Percentiles rank a stretch among this genome's conserved stretches.
Conservation (phyloP, 2,113 vertebrate genomes). For the Collichthys lucidus region DNA sequence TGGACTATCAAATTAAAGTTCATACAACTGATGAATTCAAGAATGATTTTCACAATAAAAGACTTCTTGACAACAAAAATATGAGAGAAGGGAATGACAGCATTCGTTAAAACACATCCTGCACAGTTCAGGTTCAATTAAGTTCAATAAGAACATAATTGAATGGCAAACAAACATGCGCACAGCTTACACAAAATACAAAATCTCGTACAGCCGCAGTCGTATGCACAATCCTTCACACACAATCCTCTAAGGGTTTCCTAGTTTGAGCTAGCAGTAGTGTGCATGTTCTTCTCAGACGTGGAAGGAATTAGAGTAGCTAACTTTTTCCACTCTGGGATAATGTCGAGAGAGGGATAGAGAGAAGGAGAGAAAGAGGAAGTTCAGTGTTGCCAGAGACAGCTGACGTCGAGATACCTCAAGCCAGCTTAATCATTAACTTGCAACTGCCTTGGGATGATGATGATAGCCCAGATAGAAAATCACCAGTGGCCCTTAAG, state of each 20-base stretch:
- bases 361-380: background rate
- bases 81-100: background rate
- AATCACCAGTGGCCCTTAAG: slow-evolving; percentile 56
- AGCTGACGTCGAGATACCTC: slow-evolving; percentile 24
- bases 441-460: slow-evolving; percentile 53
- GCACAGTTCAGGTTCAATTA: background rate
- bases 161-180: background rate
- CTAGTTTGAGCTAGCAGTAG: slow-evolving; percentile 20
- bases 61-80: background rate
- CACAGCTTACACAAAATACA: background rate
- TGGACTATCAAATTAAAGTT: background rate
- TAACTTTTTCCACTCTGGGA: slow-evolving; percentile 30
- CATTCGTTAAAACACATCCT: background rate
- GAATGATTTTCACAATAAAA: background rate
- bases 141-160: background rate
- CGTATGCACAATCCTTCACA: slow-evolving; percentile 9
- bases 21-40: background rate
- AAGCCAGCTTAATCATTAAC: slow-evolving; percentile 43
- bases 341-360: background rate
- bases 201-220: slow-evolving; percentile 6
- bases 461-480: slow-evolving; percentile 54
- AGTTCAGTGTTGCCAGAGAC: slow-evolving; percentile 30
- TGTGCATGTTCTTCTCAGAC: slow-evolving; percentile 29
- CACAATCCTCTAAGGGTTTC: slow-evolving; percentile 17
- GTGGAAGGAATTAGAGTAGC: slow-evolving; percentile 32